Conservation (phyloP, 2,113 vertebrate species). For the Nipponia nippon region DNA sequence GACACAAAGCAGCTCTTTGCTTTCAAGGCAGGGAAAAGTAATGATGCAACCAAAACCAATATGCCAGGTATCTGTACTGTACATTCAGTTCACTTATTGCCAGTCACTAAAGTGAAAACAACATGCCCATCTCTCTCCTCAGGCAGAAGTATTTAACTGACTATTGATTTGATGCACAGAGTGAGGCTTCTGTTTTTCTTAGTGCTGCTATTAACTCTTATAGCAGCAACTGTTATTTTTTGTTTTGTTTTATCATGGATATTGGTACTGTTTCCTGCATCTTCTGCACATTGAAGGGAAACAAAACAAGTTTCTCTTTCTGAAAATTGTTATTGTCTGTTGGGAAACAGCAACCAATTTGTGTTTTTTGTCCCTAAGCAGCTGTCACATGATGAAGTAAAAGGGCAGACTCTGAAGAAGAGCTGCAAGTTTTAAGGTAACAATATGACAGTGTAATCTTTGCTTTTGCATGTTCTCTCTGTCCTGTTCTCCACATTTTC, state of each 20-base stretch:
- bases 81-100: neutral
- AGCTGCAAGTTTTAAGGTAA: conserved; percentile 92
- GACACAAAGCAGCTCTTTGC: neutral
- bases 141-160: neutral
- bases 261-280: neutral
- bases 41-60: neutral
- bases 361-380: conserved; percentile 45
- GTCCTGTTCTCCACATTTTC: neutral
- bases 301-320: neutral
- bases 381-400: conserved; percentile 74
- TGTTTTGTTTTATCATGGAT: neutral
- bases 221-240: neutral
- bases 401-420: conserved; percentile 83
- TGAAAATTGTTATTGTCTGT: neutral
- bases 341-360: neutral
- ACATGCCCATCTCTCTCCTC: neutral
- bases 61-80: neutral
- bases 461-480: neutral
- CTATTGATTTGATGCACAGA: neutral
- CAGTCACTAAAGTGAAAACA: neutral
- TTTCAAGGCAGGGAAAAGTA: neutral
- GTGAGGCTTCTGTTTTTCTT: neutral
- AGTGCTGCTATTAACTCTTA: neutral
- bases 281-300: neutral
- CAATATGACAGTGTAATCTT: neutral